Evolutionary conservation across 2,888 invertebrate species (phyloP).

Genomic region (Polia nebulosa): DNA sequence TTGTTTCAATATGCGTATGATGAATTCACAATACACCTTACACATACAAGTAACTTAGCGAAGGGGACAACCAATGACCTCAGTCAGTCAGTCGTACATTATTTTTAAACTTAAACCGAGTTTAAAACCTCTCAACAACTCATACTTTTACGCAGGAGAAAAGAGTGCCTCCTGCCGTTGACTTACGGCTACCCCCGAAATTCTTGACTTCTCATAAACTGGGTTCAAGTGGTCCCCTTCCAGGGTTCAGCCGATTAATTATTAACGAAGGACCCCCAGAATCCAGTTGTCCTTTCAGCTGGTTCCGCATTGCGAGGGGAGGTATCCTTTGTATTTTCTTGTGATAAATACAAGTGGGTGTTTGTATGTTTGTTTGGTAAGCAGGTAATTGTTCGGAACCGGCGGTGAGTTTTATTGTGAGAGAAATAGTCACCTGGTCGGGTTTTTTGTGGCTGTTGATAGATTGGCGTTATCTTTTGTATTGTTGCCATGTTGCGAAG

Average conservation of each 20-base stretch:
- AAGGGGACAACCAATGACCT: too few relatives aligned
- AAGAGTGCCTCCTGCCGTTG: conserved; percentile 5
- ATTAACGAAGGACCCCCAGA: conserved; percentile 60
- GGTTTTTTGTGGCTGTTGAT: conserved; percentile 12
- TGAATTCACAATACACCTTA: too few relatives aligned
- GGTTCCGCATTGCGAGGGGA: conserved; percentile 31
- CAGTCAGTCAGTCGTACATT: too few relatives aligned
- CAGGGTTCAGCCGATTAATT: conserved; percentile 59
- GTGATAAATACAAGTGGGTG: conserved; percentile 43
- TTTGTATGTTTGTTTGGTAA: conserved; percentile 32
- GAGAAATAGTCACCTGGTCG: neutral
- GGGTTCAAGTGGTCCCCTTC: conserved; percentile 37
- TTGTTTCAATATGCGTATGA: too few relatives aligned
- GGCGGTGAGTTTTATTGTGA: conserved; percentile 20
- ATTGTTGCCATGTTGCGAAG: too few relatives aligned
- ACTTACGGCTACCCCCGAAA: conserved; percentile 20
- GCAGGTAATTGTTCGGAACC: conserved; percentile 22
- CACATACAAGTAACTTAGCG: too few relatives aligned
- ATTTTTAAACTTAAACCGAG: neutral
- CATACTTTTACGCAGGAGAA: conserved; percentile 1
- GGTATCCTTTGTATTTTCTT: conserved; percentile 49
- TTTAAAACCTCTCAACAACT: neutral
- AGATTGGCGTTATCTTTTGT: conserved; percentile 1
- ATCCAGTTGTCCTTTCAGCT: conserved; percentile 40
- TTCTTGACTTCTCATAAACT: conserved; percentile 54